Evolutionary conservation across 1,140 invertebrate species (phyloP).

Genomic region (Drosophila nigrodunni): DNA sequence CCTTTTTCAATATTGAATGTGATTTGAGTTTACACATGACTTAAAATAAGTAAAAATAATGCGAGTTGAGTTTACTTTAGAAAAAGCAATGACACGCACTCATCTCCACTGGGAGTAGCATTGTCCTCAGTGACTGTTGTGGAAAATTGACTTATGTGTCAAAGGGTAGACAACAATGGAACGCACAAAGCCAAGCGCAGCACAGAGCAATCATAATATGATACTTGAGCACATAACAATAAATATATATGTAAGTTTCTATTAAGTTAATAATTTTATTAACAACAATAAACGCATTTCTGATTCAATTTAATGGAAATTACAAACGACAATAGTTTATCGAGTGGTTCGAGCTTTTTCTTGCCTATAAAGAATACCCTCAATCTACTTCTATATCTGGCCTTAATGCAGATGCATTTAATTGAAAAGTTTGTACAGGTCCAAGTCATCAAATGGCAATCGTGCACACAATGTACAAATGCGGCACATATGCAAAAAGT

Average conservation of each 20-base stretch:
- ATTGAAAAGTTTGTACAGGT: constrained; percentile 36
- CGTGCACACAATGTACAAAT: constrained; percentile 8
- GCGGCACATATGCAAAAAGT: constrained; percentile 24
- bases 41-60: background rate
- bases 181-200: constrained; percentile 18
- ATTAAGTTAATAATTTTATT: constrained; percentile 66
- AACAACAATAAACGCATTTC: constrained; percentile 68
- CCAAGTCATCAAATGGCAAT: constrained; percentile 43
- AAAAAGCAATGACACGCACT: background rate
- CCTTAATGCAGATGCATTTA: constrained; percentile 43
- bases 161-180: constrained; percentile 49
- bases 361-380: too few relatives aligned
- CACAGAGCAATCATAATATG: constrained; percentile 11
- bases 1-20: too few relatives aligned
- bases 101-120: background rate
- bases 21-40: too few relatives aligned
- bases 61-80: background rate
- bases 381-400: background rate
- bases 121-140: constrained; percentile 18
- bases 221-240: constrained; percentile 46
- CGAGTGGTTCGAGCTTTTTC: background rate
- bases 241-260: constrained; percentile 4
- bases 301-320: constrained; percentile 64
- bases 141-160: constrained; percentile 57
- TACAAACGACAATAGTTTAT: constrained; percentile 8